Base-by-base conservation (phyloP, 2,888 invertebrate species). In the Cenopis cana region DNA sequence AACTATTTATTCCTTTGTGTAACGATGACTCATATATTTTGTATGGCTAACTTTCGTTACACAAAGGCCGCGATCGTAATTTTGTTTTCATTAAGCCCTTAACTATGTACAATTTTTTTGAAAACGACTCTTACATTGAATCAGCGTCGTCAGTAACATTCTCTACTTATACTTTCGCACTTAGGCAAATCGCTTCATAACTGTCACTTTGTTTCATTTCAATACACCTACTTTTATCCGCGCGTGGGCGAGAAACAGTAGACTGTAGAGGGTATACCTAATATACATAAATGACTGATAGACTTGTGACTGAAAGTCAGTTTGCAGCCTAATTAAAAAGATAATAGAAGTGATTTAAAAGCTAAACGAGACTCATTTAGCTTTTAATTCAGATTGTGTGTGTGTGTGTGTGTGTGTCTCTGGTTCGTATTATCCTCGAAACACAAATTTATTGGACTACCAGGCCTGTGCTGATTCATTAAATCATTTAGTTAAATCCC, bases 371-470 rank as follows among this genome's bases (percentile, higher is more conserved):
- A n/a, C n/a, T n/a, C n/a, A n/a, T n/a, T n/a, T n/a, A n/a, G n/a
- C n/a, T n/a, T n/a, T n/a, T n/a, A n/a, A n/a, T n/a, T n/a, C n/a
- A n/a, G n/a, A n/a, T n/a, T n/a, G n/a, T n/a, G n/a, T n/a, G n/a
- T n/a, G n/a, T n/a, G n/a, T n/a, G n/a, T n/a, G n/a, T n/a, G n/a
- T n/a, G n/a, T n/a, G n/a, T 38, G 46, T 29, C 14, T 66, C 66
- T 66, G 66, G 66, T 56, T 57, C 56, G 49, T 46, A 36, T 56
- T 66, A 66, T 14, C 56, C 33, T 33, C 14, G 36, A 24, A 10
- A 54, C 11, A 55, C 24, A 46, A 29, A 33, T 33, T 17, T 11
- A 11, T 55, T 56, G 29, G 33, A 29, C 52, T 55, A 36, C 24
- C 41, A 50, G 36, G 24, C 20, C 54, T n/a, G 38, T 54, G 64